Percentiles rank a stretch among this genome's conserved stretches.
phyloP scores from a whole-genome alignment of 2,888 invertebrate genomes.

The Acanthosepion pharaonis region DNA sequence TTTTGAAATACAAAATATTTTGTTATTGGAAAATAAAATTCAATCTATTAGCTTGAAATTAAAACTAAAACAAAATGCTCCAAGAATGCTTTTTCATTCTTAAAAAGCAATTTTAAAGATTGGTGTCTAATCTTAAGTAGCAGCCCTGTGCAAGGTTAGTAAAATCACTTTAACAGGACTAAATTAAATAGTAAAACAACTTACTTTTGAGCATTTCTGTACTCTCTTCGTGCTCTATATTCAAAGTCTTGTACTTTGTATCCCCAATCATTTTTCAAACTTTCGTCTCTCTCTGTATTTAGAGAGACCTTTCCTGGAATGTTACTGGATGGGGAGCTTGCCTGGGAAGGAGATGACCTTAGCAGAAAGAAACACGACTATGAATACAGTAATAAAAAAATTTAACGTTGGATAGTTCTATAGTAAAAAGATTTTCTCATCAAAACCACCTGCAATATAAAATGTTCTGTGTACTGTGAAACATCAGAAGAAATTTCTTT shows the following conservation, averaged over 20 bases:
- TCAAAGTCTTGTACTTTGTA: constrained; percentile 49
- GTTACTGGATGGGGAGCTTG: background rate
- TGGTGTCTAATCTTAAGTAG: background rate
- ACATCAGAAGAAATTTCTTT: too few relatives aligned
- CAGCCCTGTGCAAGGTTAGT: background rate
- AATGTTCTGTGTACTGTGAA: too few relatives aligned
- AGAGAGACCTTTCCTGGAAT: background rate
- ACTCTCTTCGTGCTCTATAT: constrained; percentile 35
- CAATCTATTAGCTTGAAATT: too few relatives aligned
- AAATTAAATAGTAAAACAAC: background rate
- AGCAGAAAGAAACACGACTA: background rate
- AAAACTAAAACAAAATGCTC: too few relatives aligned
- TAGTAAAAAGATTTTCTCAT: too few relatives aligned
- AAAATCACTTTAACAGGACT: background rate
- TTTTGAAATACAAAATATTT: too few relatives aligned
- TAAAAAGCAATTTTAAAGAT: too few relatives aligned
- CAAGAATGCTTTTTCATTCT: too few relatives aligned
- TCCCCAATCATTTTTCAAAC: constrained; percentile 38
- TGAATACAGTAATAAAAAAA: background rate
- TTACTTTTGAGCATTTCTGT: constrained; percentile 48
- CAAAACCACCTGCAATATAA: too few relatives aligned
- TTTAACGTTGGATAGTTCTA: too few relatives aligned
- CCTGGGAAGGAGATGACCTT: constrained; percentile 38
- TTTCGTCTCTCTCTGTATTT: background rate
- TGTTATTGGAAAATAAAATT: too few relatives aligned